These are phyloP conservation scores for Chaetophractus vellerosus DNA, from an alignment of 2,797 vertebrate genomes.

Conservation along the genomic window DNA sequence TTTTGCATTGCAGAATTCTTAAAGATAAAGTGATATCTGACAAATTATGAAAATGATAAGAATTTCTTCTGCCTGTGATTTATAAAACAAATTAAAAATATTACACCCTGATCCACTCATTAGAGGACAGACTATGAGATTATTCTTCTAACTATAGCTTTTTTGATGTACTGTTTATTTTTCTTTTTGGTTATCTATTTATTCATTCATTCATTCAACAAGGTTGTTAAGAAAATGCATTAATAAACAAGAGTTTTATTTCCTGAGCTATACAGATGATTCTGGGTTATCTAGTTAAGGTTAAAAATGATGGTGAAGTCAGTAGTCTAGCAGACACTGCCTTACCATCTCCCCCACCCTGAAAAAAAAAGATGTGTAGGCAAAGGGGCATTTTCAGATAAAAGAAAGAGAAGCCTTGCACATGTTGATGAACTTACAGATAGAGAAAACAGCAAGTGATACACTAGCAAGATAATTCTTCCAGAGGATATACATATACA, in stretches of 20 bases:
- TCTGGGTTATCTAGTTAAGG: neutral
- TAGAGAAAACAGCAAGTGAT: neutral
- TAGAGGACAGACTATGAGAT: neutral
- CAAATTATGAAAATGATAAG: neutral
- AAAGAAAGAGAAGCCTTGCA: neutral
- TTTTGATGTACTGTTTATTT: neutral
- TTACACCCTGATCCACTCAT: neutral
- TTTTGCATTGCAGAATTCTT: slow-evolving; percentile 40
- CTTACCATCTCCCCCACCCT: neutral
- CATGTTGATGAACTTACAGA: neutral
- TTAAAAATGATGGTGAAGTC: neutral
- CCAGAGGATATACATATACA: neutral
- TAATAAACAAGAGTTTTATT: neutral
- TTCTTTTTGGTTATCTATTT: neutral
- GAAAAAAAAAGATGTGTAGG: neutral
- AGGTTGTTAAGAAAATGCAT: neutral
- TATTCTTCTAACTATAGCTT: neutral
- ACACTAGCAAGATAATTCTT: neutral
- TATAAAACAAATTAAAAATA: neutral
- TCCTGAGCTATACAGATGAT: neutral
- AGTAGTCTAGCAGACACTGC: neutral
- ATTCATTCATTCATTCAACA: neutral
- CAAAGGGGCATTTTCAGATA: neutral
- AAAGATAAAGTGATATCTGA: neutral
- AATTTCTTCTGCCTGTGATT: neutral